A percentile compares a stretch with the other conserved stretches of the same genome.
Evolutionary conservation across 2,797 vertebrate genomes (phyloP).

Genomic region (Typhlichthys eigenmanni): DNA sequence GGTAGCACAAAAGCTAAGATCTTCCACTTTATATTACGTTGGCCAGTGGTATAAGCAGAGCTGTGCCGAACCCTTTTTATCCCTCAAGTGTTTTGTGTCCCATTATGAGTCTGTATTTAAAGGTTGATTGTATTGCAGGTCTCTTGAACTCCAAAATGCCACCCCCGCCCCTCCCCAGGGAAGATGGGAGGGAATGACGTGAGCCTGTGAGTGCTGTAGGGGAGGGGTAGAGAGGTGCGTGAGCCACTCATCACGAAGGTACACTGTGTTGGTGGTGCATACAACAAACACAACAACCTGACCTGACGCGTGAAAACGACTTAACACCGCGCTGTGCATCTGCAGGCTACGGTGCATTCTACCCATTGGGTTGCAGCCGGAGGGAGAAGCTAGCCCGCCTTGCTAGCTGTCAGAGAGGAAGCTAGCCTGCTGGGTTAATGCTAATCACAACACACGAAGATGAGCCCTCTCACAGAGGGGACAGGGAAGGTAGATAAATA

Average conservation of each 20-base stretch:
- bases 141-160: too few species aligned
- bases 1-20: not conserved
- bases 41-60: conserved; percentile 5
- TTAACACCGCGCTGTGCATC: too few species aligned
- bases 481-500: not conserved
- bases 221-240: too few species aligned
- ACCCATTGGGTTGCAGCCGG: not conserved
- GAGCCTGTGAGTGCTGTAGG: too few species aligned
- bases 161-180: too few species aligned
- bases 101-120: too few species aligned
- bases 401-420: not conserved
- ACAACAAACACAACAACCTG: too few species aligned
- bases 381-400: not conserved
- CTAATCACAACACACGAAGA: not conserved
- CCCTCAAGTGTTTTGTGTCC: not conserved
- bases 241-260: too few species aligned
- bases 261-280: too few species aligned
- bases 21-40: conserved; percentile 5
- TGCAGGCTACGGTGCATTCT: not conserved
- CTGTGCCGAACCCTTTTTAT: not conserved
- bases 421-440: not conserved
- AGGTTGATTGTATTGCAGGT: too few species aligned
- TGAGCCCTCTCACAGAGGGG: not conserved
- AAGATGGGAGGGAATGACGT: too few species aligned
- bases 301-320: too few species aligned